phyloP scores from a whole-genome alignment of 2,113 vertebrate genomes.

The Trichechus manatus region DNA sequence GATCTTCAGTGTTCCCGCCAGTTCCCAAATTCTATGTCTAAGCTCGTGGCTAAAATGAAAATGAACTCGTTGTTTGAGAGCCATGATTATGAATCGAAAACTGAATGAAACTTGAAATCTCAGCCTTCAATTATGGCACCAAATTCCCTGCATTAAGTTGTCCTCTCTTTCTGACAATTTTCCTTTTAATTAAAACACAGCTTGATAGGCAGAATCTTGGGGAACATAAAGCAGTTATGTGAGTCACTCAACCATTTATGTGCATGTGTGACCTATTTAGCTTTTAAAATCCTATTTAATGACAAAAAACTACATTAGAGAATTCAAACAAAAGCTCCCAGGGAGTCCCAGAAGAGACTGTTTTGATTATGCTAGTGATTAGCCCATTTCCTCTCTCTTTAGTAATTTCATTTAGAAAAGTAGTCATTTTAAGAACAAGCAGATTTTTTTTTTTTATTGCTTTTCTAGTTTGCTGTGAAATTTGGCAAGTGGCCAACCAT shows the following conservation, averaged over 20 bases:
- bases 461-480: constrained; percentile 72
- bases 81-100: constrained; percentile 6
- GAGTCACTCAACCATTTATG: constrained; percentile 66
- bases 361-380: constrained; percentile 80
- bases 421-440: constrained; percentile 79
- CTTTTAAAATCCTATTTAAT: constrained; percentile 77
- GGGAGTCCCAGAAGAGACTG: constrained; percentile 66
- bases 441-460: constrained; percentile 65
- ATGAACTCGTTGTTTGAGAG: neutral
- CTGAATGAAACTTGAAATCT: neutral
- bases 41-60: neutral
- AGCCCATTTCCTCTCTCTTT: constrained; percentile 67
- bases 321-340: constrained; percentile 82
- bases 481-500: constrained; percentile 76
- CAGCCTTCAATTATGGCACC: constrained; percentile 24
- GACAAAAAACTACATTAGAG: constrained; percentile 76
- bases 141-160: constrained; percentile 29
- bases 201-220: constrained; percentile 59
- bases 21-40: neutral
- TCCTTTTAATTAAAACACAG: constrained; percentile 76
- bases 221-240: constrained; percentile 56
- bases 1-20: neutral
- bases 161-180: constrained; percentile 47
- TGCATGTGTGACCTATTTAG: constrained; percentile 79
- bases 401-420: constrained; percentile 82